Base-by-base conservation (phyloP, 53 echinoderm and acorn worm species). In the Antedon mediterranea region DNA sequence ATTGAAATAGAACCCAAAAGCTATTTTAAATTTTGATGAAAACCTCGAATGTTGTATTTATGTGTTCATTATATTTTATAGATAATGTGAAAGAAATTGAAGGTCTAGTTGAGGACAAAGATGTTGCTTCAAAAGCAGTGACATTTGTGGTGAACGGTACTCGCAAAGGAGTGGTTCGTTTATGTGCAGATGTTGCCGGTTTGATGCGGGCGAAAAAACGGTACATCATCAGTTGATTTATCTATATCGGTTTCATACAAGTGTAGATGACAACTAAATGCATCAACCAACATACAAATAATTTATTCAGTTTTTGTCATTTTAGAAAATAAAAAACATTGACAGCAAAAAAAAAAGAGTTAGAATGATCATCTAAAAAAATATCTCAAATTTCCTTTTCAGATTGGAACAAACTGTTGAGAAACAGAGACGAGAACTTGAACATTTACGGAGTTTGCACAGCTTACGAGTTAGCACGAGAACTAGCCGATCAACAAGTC, bases 141-240 rank as follows among this genome's bases (percentile, higher is more conserved):
- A 85, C 94, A 29, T 87, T 94, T 78, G 94, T 94, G 11, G 89
- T 94, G 76, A 91, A 94, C 80, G 84, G 89, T 74, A 94, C 91
- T 32, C 80, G 94, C 13, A 89, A 91, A 71, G 94, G 94, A 7
- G 91, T 94, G 43, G 89, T 94, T 4, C 91, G 85, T 28, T 87
- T 94, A 4, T 94, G 94, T 78, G 91, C 91, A 28, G 91, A 94
- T 81, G 91, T 94, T 23, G 94, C 91, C 27, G 79, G 83, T 74
- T 78, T 94, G 9, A 83, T 94, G 73, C 85, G 89, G 75, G 79
- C 85, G 26, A 94, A 94, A 84, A 87, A 86, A 86, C 91, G 82
- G 94, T 94, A 85, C n/a, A n/a, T n/a, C n/a, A n/a, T n/a, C n/a
- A n/a, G n/a, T n/a, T n/a, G n/a, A n/a, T n/a, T n/a, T n/a, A n/a